Conservation (phyloP, 2,113 vertebrate genomes). For the Zootoca vivipara region DNA sequence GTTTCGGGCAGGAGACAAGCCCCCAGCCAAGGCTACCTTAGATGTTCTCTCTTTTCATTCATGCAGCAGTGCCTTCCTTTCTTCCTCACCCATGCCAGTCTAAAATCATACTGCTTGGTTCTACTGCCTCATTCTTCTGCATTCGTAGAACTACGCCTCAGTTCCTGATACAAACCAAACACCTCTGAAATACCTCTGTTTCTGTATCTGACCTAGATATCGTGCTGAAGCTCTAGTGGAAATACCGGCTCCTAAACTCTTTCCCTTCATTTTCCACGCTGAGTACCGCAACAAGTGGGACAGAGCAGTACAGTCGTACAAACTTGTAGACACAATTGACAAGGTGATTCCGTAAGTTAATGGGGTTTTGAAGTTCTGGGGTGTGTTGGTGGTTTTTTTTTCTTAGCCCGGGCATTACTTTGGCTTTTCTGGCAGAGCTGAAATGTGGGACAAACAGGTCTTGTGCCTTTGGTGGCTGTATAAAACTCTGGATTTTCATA, state of each 20-base stretch:
- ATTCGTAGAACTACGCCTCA: neutral
- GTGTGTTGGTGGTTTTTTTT: neutral
- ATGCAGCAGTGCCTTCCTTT: neutral
- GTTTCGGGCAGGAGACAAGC: too few relatives aligned
- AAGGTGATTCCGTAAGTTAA: constrained; percentile 56
- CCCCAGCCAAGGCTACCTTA: too few relatives aligned
- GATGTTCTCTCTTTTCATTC: neutral
- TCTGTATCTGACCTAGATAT: constrained; percentile 61
- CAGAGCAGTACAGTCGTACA: constrained; percentile 64
- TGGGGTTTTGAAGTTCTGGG: neutral
- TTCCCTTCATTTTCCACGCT: constrained; percentile 72
- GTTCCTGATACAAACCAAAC: neutral
- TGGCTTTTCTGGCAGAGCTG: neutral
- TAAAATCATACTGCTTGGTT: neutral
- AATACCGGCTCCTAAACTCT: constrained; percentile 62
- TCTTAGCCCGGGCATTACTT: neutral
- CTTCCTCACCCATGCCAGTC: neutral
- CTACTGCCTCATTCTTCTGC: neutral
- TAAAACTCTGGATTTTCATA: neutral
- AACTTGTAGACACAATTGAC: constrained; percentile 68
- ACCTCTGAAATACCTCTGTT: constrained; percentile 32
- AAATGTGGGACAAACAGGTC: neutral
- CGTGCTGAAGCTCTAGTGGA: constrained; percentile 72
- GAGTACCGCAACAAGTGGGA: constrained; percentile 73
- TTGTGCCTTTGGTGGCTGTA: neutral